Base-by-base conservation (phyloP, 2,888 invertebrate genomes). In the Caenorhabditis imperialis region DNA sequence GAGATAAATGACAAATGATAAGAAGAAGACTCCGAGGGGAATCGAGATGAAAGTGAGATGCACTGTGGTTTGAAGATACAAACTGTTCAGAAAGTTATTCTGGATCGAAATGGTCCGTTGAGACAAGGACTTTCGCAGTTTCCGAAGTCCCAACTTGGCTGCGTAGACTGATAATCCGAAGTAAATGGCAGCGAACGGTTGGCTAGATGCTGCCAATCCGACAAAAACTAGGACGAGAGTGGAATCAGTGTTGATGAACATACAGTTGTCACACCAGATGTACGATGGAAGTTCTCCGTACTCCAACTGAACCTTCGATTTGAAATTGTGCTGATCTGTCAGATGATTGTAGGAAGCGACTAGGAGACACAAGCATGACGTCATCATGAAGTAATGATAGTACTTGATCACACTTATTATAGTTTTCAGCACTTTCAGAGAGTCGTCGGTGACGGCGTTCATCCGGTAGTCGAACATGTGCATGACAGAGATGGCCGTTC, bases 331-430 rank as follows among this genome's bases (percentile, higher is more conserved):
- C n/a, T 62, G 61, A 22, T 62, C 61, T 12, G 44, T 45, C 25
- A 62, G 37, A 35, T 53, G 44, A 18, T 23, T 16, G 37, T 62
- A 62, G 6, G 61, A 62, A 7, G 61, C 61, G 18, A 37, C 10
- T 6, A 62, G 27, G 18, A 62, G 61, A 45, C 44, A 45, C 61
- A 62, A 44, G 18, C 61, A 62, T 35, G 61, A 62, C 51, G 61
- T 62, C 61, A 62, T 62, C 61, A 62, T 62, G 16, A 62, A 62
- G 22, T 62, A 62, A 37, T 62, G 61, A 44, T 62, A 62, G 20
- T 23, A 62, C 20, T 62, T 62, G 14, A 62, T 44, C 8, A 33
- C 51, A 14, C 44, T 53, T 1, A 62, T 62, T 6, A 53, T 14
- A n/a, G 37, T n/a, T 22, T 53, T 62, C 42, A 62, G 16, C 4